These are phyloP conservation scores for Lumbricus terrestris DNA, from an alignment of 2,888 invertebrate genomes.

Conservation along the genomic window DNA sequence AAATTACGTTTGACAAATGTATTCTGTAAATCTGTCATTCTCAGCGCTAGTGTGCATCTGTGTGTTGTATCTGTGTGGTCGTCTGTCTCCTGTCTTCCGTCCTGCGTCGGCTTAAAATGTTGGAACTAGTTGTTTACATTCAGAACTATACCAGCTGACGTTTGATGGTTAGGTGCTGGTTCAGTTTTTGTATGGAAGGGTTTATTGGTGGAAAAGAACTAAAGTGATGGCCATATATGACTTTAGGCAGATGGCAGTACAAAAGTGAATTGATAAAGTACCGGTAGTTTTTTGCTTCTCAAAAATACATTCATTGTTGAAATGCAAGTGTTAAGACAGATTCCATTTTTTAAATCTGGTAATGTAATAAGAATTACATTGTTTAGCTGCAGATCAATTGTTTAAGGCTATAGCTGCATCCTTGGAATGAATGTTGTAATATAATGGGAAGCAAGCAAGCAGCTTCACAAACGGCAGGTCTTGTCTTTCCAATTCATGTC, in stretches of 20 bases:
- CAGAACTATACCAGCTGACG: neutral
- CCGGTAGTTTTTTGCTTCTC: neutral
- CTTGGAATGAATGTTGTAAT: neutral
- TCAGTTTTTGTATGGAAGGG: neutral
- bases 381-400: neutral
- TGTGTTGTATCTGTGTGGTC: neutral
- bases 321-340: neutral
- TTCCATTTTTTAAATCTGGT: neutral
- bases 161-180: neutral
- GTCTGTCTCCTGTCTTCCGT: neutral
- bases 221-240: too few species aligned
- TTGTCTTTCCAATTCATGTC: neutral
- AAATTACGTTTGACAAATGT: neutral
- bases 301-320: neutral
- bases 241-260: neutral
- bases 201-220: neutral
- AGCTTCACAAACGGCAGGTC: neutral
- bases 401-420: neutral
- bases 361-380: neutral
- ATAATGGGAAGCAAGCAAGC: neutral
- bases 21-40: neutral
- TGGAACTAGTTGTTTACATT: neutral
- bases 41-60: neutral
- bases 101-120: neutral
- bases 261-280: neutral